Conservation (phyloP, 1,140 invertebrate genomes). For the Sitobion miscanthi region DNA sequence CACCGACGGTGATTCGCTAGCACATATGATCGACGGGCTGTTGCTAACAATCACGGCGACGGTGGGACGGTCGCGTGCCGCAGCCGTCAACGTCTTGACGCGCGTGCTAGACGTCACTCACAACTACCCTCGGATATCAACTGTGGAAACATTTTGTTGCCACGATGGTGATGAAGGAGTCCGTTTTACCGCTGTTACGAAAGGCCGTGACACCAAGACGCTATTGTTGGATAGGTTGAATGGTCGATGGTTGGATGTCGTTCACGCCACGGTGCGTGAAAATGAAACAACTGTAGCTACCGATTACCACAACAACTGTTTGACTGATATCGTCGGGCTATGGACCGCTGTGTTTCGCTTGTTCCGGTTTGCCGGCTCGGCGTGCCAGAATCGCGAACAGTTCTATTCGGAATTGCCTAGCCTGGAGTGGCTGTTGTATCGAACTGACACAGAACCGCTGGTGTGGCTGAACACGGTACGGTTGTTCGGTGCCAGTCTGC, state of each 20-base stretch:
- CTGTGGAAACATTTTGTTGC: not conserved
- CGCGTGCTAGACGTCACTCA: not conserved
- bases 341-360: not conserved
- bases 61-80: not conserved
- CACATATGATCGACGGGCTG: not conserved
- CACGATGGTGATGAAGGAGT: not conserved
- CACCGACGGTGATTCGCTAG: not conserved
- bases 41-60: not conserved
- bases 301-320: too few relatives aligned
- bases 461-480: not conserved
- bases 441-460: not conserved
- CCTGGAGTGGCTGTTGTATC: not conserved
- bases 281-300: not conserved
- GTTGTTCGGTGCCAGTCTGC: not conserved
- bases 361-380: not conserved
- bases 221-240: not conserved
- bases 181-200: not conserved
- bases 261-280: not conserved
- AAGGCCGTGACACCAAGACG: not conserved
- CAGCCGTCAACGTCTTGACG: not conserved
- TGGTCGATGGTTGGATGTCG: not conserved
- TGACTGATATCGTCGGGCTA: not conserved
- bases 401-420: not conserved
- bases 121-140: not conserved
- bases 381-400: not conserved